Evolutionary conservation across 2,888 invertebrate species (phyloP), one percentile per base, ranked within the genome.

Genomic region (Drosophila quinaria): DNA sequence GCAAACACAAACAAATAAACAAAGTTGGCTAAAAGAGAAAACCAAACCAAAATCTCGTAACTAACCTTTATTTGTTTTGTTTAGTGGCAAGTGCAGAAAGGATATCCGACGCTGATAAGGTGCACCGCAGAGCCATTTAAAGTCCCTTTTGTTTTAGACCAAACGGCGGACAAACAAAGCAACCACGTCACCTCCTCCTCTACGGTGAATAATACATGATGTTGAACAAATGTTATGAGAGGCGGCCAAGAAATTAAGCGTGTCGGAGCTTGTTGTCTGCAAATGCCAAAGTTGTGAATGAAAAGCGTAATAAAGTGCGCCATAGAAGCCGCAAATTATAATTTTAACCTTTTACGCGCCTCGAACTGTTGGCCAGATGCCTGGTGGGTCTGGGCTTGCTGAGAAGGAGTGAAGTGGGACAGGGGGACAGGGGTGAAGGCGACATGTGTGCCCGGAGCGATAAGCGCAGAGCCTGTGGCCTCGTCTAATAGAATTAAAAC

Each of bases 201-300:
- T 29, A 17, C 29, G n/a, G 17, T 11, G 37, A 9, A 5, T 35
- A 76, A 49, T 70, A 87, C 75, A 89, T 69, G 79, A 67, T 86
- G 89, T 81, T 64, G 70, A 89, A 87, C 89, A 86, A 86, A 78
- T 86, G 89, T 76, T 78, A 76, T 89, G 85, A 85, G 73, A 62
- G 78, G 78, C 70, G 76, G 74, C 89, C 88, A 87, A 81, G 86
- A 86, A 86, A 89, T 86, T 87, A 81, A 89, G 85, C 90, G 86
- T 85, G 91, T 90, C 83, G 90, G 87, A 83, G 89, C 86, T 71
- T 84, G 77, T 80, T 90, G 87, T 85, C 89, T 90, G 78, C 83
- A 86, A 89, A 86, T 87, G 89, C 88, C 89, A 74, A 87, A 85
- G 84, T 84, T 83, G 70, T 65, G 71, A 68, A 63, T 70, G 70